phyloP scores from a whole-genome alignment of 2,797 vertebrate genomes.

The Apogon hyalosoma region DNA sequence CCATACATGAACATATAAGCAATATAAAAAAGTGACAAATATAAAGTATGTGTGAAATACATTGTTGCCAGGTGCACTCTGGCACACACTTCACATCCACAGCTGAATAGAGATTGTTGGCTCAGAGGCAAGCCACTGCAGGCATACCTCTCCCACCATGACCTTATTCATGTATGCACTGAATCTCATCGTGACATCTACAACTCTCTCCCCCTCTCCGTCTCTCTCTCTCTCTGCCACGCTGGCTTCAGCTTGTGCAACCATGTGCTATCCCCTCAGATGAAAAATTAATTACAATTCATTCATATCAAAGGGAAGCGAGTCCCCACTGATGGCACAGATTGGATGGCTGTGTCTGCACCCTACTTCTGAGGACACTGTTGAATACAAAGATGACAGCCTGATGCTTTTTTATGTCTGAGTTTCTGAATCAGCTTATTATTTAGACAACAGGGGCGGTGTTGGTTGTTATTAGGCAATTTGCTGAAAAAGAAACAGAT shows the following conservation, averaged over 20 bases:
- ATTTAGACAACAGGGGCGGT: slow-evolving; percentile 56
- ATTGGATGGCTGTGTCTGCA: slow-evolving; percentile 61
- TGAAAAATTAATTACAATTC: slow-evolving; percentile 77
- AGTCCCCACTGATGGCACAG: slow-evolving; percentile 60
- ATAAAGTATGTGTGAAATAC: slow-evolving; percentile 58
- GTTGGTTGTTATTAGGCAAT: slow-evolving; percentile 49
- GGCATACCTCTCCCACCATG: slow-evolving; percentile 76
- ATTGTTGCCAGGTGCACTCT: slow-evolving; percentile 58
- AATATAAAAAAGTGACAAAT: slow-evolving; percentile 48
- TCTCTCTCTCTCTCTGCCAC: slow-evolving; percentile 51
- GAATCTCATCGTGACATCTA: slow-evolving; percentile 79
- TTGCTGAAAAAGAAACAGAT: slow-evolving; percentile 48
- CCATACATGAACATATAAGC: slow-evolving; percentile 28
- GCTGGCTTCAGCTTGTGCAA: slow-evolving; percentile 61
- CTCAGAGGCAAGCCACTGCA: slow-evolving; percentile 71
- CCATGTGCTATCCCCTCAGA: slow-evolving; percentile 69
- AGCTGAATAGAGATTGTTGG: slow-evolving; percentile 71
- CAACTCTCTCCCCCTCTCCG: slow-evolving; percentile 32
- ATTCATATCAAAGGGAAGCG: slow-evolving; percentile 76
- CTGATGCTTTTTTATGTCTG: slow-evolving; percentile 56
- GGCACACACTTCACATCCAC: slow-evolving; percentile 30
- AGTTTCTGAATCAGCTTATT: slow-evolving; percentile 58
- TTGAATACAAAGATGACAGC: slow-evolving; percentile 50
- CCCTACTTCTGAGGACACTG: slow-evolving; percentile 52
- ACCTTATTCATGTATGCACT: slow-evolving; percentile 78